These are phyloP conservation scores for Phrynocephalus guinanensis DNA, from an alignment of 2,797 vertebrate genomes.

Conservation along the genomic window DNA sequence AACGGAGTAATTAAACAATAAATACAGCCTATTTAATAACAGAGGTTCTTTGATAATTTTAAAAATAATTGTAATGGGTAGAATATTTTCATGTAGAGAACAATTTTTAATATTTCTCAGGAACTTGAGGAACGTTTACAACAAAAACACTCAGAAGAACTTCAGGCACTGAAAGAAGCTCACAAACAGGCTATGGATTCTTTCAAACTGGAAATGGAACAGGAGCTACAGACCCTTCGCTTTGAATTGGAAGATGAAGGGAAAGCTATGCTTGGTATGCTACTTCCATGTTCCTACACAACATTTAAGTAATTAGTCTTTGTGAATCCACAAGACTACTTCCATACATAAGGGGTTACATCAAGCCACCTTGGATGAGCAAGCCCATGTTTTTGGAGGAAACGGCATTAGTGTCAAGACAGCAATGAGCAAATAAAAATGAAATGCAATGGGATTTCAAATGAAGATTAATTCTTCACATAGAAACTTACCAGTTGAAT, in stretches of 20 bases:
- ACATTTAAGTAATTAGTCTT: constrained; percentile 7
- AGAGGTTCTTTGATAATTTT: neutral
- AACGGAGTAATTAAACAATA: neutral
- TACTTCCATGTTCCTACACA: constrained; percentile 14
- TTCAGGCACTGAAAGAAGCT: constrained; percentile 91
- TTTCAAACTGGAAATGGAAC: constrained; percentile 95
- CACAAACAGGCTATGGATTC: constrained; percentile 95
- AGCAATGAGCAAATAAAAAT: neutral
- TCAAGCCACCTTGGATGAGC: neutral
- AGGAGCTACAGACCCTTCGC: constrained; percentile 95
- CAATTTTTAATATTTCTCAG: constrained; percentile 73
- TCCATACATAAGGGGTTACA: neutral
- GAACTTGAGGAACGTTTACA: constrained; percentile 92
- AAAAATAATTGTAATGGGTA: constrained; percentile 27
- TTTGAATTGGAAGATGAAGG: constrained; percentile 98
- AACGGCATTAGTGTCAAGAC: neutral
- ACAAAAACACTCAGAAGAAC: constrained; percentile 91
- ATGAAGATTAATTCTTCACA: neutral
- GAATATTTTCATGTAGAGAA: constrained; percentile 7
- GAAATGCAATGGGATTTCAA: neutral
- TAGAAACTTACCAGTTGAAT: neutral
- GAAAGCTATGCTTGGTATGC: constrained; percentile 95
- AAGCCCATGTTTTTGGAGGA: neutral
- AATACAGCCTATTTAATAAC: neutral
- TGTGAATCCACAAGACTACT: neutral